Percentiles rank a stretch among this genome's conserved stretches.
Evolutionary conservation across 2,888 invertebrate species (phyloP).

Genomic region (Cyclophora albipunctata): DNA sequence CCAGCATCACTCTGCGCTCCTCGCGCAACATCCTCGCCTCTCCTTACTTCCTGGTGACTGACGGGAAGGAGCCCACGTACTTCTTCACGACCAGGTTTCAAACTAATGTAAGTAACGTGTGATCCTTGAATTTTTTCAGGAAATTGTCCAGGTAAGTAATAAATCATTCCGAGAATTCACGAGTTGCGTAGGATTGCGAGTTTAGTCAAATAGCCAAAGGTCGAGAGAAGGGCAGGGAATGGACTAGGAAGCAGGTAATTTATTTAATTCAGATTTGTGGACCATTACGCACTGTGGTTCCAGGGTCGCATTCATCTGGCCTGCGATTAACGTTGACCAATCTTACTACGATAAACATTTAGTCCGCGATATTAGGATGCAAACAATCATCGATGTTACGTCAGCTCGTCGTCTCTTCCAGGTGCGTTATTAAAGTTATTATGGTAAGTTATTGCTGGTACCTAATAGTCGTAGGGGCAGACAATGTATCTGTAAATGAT

Average conservation of each 20-base stretch:
- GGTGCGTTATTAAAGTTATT: too few relatives aligned
- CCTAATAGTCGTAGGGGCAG: too few relatives aligned
- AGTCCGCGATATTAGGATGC: too few relatives aligned
- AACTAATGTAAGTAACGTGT: constrained; percentile 44
- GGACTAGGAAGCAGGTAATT: constrained; percentile 35
- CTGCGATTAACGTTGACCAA: too few relatives aligned
- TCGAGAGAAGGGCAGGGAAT: constrained; percentile 6
- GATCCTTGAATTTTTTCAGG: constrained; percentile 6
- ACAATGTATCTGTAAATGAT: too few relatives aligned
- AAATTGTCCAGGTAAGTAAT: too few relatives aligned
- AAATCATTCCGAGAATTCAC: too few relatives aligned
- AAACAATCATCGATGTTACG: too few relatives aligned
- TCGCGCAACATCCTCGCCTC: constrained; percentile 72
- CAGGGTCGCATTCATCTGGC: constrained; percentile 17
- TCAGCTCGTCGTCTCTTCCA: too few relatives aligned
- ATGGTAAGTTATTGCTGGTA: too few relatives aligned
- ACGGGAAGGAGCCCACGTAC: constrained; percentile 75
- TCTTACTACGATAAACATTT: background rate
- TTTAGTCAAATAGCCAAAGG: constrained; percentile 9
- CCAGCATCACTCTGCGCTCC: constrained; percentile 50
- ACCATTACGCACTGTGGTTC: constrained; percentile 21
- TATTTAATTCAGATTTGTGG: constrained; percentile 30
- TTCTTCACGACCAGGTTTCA: constrained; percentile 75
- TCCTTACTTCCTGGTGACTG: constrained; percentile 76
- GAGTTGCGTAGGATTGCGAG: too few relatives aligned